Evolutionary conservation across 2,797 vertebrate species (phyloP).

Genomic region (Pithecia hirsuta): DNA sequence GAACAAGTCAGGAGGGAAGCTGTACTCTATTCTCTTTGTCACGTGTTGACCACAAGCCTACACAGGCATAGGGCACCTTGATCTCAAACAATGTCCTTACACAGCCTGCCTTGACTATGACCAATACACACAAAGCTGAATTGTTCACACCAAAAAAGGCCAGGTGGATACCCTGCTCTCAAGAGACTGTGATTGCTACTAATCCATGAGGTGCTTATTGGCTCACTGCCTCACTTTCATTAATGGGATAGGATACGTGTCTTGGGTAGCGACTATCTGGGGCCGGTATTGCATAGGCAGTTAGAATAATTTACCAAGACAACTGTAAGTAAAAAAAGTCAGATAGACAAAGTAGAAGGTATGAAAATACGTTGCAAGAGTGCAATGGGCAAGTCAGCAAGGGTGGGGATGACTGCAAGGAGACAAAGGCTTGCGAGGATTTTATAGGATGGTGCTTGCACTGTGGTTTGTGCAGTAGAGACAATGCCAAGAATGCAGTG

Average conservation of each 20-base stretch:
- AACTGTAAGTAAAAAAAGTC: background rate
- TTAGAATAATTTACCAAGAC: background rate
- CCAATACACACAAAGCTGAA: slow-evolving; percentile 11
- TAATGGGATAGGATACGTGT: background rate
- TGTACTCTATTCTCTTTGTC: background rate
- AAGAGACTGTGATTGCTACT: background rate
- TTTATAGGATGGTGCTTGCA: too few species aligned
- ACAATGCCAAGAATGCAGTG: background rate
- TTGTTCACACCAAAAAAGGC: background rate
- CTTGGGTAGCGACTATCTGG: background rate
- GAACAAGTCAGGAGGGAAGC: background rate
- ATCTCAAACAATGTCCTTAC: background rate
- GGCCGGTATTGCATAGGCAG: background rate
- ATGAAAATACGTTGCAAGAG: background rate
- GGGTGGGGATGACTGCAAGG: background rate
- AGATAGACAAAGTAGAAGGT: background rate
- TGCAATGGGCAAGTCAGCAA: background rate
- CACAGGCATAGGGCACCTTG: background rate
- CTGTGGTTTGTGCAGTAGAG: background rate
- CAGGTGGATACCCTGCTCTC: background rate
- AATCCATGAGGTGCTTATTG: background rate
- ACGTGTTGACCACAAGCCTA: background rate
- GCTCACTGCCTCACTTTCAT: background rate
- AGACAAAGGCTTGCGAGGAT: background rate
- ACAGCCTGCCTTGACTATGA: background rate